Evolutionary conservation across 37 sponge, comb jelly and placozoan genomes (phyloP).

Genomic region (Agelas oroides): DNA sequence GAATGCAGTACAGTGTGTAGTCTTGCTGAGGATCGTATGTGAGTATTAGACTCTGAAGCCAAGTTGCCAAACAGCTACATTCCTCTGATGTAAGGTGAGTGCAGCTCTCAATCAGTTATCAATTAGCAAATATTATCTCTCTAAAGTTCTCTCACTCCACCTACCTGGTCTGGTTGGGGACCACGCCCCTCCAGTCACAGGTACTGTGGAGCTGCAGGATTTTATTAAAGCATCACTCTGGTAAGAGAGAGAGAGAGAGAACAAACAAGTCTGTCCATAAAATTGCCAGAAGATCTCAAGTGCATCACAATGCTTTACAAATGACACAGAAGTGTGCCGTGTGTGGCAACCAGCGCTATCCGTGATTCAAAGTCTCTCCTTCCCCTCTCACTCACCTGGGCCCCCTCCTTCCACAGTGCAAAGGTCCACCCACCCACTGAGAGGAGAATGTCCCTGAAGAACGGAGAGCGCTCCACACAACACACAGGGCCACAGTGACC

Average conservation of each 20-base stretch:
- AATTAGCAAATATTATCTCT: too few species aligned
- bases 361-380: too few species aligned
- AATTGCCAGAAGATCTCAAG: too few species aligned
- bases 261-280: too few species aligned
- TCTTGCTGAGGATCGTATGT: too few species aligned
- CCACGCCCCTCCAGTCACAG: slow-evolving; percentile 82
- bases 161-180: slow-evolving; percentile 85
- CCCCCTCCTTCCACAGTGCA: slow-evolving; percentile 93
- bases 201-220: slow-evolving; percentile 48
- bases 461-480: slow-evolving; percentile 91
- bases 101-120: too few species aligned
- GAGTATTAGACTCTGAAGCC: too few species aligned
- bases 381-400: slow-evolving; percentile 51
- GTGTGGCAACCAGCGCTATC: too few species aligned
- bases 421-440: slow-evolving; percentile 94
- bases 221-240: slow-evolving; percentile 78
- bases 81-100: too few species aligned
- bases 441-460: slow-evolving; percentile 93
- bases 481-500: slow-evolving; percentile 79
- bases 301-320: too few species aligned
- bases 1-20: background rate
- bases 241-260: background rate
- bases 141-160: background rate
- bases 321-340: too few species aligned
- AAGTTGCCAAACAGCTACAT: too few species aligned